phyloP scores from a whole-genome alignment of 2,888 invertebrate genomes.

The Tetrapedia diversipes region DNA sequence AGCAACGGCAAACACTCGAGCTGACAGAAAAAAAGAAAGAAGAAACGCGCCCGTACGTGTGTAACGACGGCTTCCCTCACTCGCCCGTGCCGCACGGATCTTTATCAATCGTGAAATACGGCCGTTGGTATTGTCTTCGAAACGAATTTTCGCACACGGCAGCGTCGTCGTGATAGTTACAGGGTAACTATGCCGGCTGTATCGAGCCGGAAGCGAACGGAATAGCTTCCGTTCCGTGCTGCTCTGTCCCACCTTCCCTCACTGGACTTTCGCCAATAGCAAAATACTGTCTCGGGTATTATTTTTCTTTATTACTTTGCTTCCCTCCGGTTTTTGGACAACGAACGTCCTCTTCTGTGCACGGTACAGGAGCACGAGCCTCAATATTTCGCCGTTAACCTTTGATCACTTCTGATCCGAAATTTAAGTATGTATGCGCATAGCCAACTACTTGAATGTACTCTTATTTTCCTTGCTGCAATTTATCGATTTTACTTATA shows the following conservation, averaged over 20 bases:
- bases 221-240: conserved; percentile 24
- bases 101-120: conserved; percentile 51
- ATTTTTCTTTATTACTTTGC: conserved; percentile 13
- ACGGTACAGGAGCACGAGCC: too few species aligned
- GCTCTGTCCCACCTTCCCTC: not conserved
- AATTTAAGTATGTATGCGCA: too few species aligned
- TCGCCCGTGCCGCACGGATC: not conserved
- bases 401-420: too few species aligned
- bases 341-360: not conserved
- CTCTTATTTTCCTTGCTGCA: too few species aligned
- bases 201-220: conserved; percentile 8
- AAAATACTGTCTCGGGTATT: conserved; percentile 13
- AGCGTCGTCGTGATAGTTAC: conserved; percentile 14
- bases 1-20: conserved; percentile 14
- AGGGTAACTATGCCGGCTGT: conserved; percentile 16
- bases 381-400: conserved; percentile 4
- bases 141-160: conserved; percentile 32
- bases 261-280: conserved; percentile 18
- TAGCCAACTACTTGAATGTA: too few species aligned
- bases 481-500: too few species aligned
- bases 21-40: not conserved
- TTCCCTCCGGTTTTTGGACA: not conserved
- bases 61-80: conserved; percentile 17
- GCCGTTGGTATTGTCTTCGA: conserved; percentile 31
- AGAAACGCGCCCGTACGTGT: conserved; percentile 20